Percentiles rank a stretch among this genome's conserved stretches.
Evolutionary conservation across 2,888 invertebrate species (phyloP).

Genomic region (Agrochola litura): DNA sequence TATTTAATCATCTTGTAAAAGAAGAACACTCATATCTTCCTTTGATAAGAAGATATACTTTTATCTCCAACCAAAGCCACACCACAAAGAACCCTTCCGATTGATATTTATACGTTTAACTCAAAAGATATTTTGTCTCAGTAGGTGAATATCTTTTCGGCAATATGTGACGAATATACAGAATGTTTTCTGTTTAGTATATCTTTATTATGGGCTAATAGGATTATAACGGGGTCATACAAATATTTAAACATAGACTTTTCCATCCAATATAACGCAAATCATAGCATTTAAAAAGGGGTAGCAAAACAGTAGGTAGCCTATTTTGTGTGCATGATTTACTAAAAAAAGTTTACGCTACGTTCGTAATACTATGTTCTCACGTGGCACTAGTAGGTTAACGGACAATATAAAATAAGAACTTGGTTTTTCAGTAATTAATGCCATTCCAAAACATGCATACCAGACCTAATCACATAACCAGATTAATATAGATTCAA

Average conservation of each 20-base stretch:
- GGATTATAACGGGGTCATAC: background rate
- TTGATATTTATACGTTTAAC: too few relatives aligned
- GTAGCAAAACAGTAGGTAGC: background rate
- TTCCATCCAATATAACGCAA: background rate
- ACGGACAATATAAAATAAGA: background rate
- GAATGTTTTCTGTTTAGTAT: background rate
- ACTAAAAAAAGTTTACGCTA: background rate
- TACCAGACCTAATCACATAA: too few relatives aligned
- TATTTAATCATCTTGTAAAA: background rate
- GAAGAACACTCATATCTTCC: background rate
- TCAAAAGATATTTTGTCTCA: constrained; percentile 2
- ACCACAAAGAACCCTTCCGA: background rate
- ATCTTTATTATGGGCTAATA: background rate
- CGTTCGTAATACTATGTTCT: background rate
- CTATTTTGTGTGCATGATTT: background rate
- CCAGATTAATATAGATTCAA: too few relatives aligned
- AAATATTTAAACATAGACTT: background rate
- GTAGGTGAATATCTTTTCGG: constrained; percentile 1
- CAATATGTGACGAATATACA: background rate
- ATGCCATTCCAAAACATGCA: background rate
- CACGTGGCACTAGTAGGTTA: background rate
- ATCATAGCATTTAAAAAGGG: background rate
- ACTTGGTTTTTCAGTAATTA: background rate
- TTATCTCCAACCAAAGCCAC: too few relatives aligned
- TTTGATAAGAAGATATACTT: too few relatives aligned